Percentiles rank a stretch among this genome's conserved stretches.
phyloP scores from a whole-genome alignment of 30 jellyfish, hydroid and myxozoan species.

The Mastigias papua region DNA sequence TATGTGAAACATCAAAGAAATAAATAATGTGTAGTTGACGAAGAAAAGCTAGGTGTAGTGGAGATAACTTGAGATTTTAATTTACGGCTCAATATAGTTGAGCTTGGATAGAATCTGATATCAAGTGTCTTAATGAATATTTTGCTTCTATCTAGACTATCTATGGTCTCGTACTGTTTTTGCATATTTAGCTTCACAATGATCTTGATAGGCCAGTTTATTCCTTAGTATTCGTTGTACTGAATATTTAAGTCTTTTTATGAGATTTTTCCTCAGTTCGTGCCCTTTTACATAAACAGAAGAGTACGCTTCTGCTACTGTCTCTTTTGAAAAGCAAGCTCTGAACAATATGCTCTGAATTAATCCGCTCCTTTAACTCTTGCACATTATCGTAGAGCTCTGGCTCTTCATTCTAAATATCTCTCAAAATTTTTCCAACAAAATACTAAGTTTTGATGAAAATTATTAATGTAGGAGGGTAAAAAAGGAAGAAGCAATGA shows the following conservation, averaged over 20 bases:
- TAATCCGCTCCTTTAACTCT: slow-evolving; percentile 77
- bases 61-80: no score
- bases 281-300: slow-evolving; percentile 91
- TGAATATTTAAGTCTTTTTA: slow-evolving; percentile 61
- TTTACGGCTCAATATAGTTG: no score
- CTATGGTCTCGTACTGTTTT: slow-evolving; percentile 18
- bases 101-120: no score
- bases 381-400: slow-evolving; percentile 87
- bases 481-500: no score
- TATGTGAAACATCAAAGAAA: no score
- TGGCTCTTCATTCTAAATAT: slow-evolving; percentile 88
- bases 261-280: slow-evolving; percentile 83
- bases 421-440: slow-evolving; percentile 88
- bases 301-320: slow-evolving; percentile 89
- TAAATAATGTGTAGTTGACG: no score
- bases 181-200: slow-evolving; percentile 67
- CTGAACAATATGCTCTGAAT: slow-evolving; percentile 69
- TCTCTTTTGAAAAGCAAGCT: slow-evolving; percentile 85
- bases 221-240: slow-evolving; percentile 90
- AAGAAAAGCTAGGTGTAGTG: no score
- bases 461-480: no score
- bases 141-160: no score
- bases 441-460: no score
- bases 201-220: slow-evolving; percentile 79
- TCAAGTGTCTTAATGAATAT: no score